Conservation (phyloP, 2,888 invertebrate genomes). For the Synergus japonicus region DNA sequence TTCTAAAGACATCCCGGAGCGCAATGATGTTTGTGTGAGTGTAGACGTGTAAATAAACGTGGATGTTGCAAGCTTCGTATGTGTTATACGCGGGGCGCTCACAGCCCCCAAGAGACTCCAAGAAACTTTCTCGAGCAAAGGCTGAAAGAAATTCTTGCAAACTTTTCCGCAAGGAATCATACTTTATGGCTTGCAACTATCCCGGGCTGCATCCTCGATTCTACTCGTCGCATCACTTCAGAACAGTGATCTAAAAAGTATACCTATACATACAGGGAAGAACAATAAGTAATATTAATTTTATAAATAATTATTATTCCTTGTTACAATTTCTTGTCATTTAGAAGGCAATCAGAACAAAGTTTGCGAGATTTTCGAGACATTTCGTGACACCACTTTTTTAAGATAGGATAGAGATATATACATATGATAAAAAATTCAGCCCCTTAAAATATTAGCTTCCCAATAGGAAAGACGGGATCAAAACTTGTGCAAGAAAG, state of each 20-base stretch:
- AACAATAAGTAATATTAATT: neutral
- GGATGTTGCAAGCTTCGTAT: conserved; percentile 34
- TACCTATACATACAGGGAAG: neutral
- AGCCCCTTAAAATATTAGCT: neutral
- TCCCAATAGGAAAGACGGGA: neutral
- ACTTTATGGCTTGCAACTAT: conserved; percentile 51
- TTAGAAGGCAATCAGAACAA: too few relatives aligned
- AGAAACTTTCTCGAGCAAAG: conserved; percentile 59
- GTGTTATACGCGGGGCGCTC: conserved; percentile 57
- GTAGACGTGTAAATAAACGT: conserved; percentile 24
- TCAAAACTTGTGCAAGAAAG: neutral
- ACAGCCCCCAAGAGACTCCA: conserved; percentile 65
- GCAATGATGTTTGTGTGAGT: conserved; percentile 1
- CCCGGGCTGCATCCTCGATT: conserved; percentile 43
- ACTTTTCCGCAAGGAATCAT: conserved; percentile 56
- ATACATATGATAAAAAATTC: too few relatives aligned
- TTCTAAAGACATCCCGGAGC: conserved; percentile 4
- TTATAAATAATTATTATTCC: too few relatives aligned
- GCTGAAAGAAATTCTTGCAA: conserved; percentile 59
- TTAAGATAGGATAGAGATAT: too few relatives aligned
- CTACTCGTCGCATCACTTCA: conserved; percentile 6
- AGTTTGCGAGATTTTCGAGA: too few relatives aligned
- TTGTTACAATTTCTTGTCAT: too few relatives aligned
- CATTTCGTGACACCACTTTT: too few relatives aligned
- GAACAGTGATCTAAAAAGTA: conserved; percentile 2